phyloP scores from a whole-genome alignment of 2,113 vertebrate species.

The Hippocampus abdominalis region DNA sequence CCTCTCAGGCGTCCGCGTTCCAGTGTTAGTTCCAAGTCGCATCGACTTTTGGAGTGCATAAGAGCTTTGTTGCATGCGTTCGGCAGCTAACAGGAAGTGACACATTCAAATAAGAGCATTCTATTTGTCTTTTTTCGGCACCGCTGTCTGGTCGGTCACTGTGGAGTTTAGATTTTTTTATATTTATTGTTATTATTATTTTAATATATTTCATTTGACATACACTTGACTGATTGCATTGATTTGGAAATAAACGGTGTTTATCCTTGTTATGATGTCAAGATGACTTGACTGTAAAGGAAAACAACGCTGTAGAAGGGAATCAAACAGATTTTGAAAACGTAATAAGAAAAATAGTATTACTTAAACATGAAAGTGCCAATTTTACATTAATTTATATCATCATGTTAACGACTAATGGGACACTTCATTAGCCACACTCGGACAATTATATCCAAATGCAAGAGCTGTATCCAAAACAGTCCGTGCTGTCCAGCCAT shows the following conservation, averaged over 20 bases:
- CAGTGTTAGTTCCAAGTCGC: conserved; percentile 63
- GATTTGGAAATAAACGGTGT: conserved; percentile 50
- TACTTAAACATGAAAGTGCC: neutral
- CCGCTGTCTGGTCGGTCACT: conserved; percentile 47
- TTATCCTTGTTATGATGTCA: conserved; percentile 49
- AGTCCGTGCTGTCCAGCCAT: neutral
- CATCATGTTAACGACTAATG: neutral
- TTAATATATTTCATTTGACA: conserved; percentile 35
- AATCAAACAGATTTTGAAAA: neutral
- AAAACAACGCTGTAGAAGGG: conserved; percentile 12
- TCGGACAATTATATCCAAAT: neutral
- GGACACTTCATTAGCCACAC: neutral
- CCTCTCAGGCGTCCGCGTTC: conserved; percentile 58
- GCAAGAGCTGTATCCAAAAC: neutral
- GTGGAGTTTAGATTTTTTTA: conserved; percentile 24
- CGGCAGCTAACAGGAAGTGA: conserved; percentile 57
- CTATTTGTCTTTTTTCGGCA: conserved; percentile 57
- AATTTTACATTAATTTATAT: neutral
- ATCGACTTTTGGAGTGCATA: conserved; percentile 62
- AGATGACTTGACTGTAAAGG: conserved; percentile 27
- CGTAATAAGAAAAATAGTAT: no score
- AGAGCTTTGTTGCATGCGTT: conserved; percentile 62
- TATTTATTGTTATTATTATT: neutral
- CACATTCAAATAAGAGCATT: conserved; percentile 59
- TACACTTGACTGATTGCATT: conserved; percentile 34